These are phyloP conservation scores for Heliconius hewitsoni DNA, from an alignment of 1,140 invertebrate genomes.

Conservation along the genomic window DNA sequence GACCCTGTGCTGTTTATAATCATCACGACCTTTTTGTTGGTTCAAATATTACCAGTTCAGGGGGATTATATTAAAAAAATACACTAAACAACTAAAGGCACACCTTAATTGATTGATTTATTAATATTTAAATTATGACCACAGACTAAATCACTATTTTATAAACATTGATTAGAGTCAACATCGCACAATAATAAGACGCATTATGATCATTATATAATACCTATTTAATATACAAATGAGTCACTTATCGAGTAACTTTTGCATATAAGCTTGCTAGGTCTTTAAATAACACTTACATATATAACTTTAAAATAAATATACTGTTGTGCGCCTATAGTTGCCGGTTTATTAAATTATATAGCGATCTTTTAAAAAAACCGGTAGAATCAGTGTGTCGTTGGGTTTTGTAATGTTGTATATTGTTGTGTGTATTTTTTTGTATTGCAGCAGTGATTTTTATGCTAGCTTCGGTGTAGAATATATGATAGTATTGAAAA, in stretches of 20 bases:
- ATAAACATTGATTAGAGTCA: background rate
- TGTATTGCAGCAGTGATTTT: background rate
- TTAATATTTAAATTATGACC: background rate
- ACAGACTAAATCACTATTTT: background rate
- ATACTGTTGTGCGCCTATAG: constrained; percentile 15
- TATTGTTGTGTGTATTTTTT: background rate
- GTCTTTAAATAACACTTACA: constrained; percentile 12
- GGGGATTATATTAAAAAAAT: too few species aligned
- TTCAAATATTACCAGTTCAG: too few species aligned
- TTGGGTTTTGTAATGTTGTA: background rate
- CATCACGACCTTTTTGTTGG: too few species aligned
- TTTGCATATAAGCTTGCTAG: constrained; percentile 6
- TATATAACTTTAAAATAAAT: constrained; percentile 14
- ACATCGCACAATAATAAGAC: constrained; percentile 4
- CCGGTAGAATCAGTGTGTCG: background rate
- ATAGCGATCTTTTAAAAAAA: constrained; percentile 5
- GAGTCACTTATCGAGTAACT: constrained; percentile 18
- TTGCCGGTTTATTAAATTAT: constrained; percentile 12
- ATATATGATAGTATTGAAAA: background rate
- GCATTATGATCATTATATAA: background rate
- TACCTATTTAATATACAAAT: constrained; percentile 13
- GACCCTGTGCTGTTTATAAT: too few species aligned
- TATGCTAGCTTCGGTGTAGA: background rate
- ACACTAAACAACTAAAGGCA: too few species aligned
- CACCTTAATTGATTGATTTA: too few species aligned